A percentile compares a stretch with the other conserved stretches of the same genome.
Evolutionary conservation across 2,797 vertebrate species (phyloP).

Genomic region (Cynopterus sphinx): DNA sequence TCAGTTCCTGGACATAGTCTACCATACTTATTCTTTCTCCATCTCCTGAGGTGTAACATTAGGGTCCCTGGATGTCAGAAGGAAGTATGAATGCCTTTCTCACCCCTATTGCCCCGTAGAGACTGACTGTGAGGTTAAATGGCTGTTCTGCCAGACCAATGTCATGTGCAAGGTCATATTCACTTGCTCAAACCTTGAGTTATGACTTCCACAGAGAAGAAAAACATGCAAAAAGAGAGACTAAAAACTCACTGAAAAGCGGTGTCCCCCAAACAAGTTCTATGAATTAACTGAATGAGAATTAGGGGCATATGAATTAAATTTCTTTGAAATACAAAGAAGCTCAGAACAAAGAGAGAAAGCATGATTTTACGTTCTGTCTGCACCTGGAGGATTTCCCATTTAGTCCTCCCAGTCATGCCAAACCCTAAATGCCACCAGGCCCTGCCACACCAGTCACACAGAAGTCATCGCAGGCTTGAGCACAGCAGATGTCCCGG

Average conservation of each 20-base stretch:
- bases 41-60: background rate
- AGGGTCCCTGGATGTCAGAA: background rate
- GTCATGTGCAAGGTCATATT: background rate
- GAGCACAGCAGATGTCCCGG: background rate
- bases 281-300: background rate
- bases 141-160: background rate
- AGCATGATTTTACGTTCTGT: background rate
- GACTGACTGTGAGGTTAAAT: background rate
- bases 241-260: background rate
- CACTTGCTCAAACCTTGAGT: background rate
- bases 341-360: background rate
- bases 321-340: background rate
- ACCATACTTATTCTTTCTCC: background rate
- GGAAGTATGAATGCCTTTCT: background rate
- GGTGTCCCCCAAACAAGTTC: background rate
- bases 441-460: background rate
- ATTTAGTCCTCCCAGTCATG: background rate
- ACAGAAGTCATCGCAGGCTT: background rate
- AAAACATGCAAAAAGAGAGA: background rate
- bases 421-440: conserved; percentile 41
- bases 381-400: background rate
- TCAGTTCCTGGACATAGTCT: background rate
- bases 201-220: background rate
- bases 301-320: background rate
- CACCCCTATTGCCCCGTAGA: background rate